Conservation (phyloP, 2,888 invertebrate species). For the Leucophenga montana region DNA sequence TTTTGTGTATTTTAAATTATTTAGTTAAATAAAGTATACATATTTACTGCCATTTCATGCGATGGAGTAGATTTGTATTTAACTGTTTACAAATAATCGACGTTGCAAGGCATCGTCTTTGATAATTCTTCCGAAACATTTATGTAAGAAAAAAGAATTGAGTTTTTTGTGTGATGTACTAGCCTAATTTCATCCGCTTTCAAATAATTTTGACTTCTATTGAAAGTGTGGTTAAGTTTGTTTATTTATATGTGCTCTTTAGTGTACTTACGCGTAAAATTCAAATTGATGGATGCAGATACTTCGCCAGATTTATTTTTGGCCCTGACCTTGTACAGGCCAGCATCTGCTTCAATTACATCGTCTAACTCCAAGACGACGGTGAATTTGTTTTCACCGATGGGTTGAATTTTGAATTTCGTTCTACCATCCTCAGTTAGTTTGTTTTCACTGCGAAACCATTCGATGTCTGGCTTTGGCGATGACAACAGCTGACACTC, state of each 20-base stretch:
- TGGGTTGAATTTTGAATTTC: slow-evolving; percentile 89
- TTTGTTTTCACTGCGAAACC: slow-evolving; percentile 92
- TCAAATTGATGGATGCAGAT: slow-evolving; percentile 96
- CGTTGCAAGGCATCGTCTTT: no score
- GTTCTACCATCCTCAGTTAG: slow-evolving; percentile 89
- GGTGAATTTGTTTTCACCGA: slow-evolving; percentile 88
- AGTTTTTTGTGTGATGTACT: no score
- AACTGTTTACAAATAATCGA: no score
- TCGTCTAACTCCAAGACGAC: slow-evolving; percentile 95
- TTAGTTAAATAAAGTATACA: no score
- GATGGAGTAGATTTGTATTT: no score
- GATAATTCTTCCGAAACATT: no score
- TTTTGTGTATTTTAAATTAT: no score
- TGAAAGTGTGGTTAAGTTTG: not conserved
- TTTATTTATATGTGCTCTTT: not conserved
- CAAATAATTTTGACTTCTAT: not conserved
- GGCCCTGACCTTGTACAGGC: slow-evolving; percentile 96
- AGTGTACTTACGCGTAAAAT: slow-evolving; percentile 95
- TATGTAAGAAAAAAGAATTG: no score
- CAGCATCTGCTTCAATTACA: slow-evolving; percentile 95
- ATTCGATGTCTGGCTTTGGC: slow-evolving; percentile 92
- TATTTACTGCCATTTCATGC: no score
- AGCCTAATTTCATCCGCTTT: no score
- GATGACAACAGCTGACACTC: slow-evolving; percentile 91
- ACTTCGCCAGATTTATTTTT: slow-evolving; percentile 98